phyloP scores from a whole-genome alignment of 1,140 invertebrate genomes.

The Hyles vespertilio region DNA sequence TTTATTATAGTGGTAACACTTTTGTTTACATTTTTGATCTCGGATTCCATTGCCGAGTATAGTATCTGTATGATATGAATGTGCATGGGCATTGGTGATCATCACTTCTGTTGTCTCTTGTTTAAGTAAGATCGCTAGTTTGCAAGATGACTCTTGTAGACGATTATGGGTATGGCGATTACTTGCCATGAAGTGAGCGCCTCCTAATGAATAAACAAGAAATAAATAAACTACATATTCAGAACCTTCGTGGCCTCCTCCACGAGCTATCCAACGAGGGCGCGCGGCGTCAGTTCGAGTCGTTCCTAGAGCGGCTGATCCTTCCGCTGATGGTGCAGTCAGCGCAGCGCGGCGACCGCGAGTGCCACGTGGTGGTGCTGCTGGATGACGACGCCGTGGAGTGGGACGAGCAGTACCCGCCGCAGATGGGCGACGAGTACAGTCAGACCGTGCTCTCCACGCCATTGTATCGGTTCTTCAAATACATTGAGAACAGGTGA shows the following conservation, averaged over 20 bases:
- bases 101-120: too few relatives aligned
- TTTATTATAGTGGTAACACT: too few relatives aligned
- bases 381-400: slow-evolving; percentile 98
- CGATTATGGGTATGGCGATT: too few relatives aligned
- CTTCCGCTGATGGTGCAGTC: slow-evolving; percentile 96
- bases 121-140: too few relatives aligned
- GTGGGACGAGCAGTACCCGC: slow-evolving; percentile 99
- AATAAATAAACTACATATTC: background rate
- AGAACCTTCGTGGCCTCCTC: slow-evolving; percentile 89
- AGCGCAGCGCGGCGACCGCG: slow-evolving; percentile 91
- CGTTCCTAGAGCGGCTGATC: slow-evolving; percentile 96
- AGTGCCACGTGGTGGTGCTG: slow-evolving; percentile 96
- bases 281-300: slow-evolving; percentile 96
- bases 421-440: slow-evolving; percentile 99
- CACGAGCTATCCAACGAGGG: slow-evolving; percentile 99
- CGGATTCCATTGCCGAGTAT: too few relatives aligned
- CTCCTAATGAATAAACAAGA: too few relatives aligned
- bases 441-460: slow-evolving; percentile 92
- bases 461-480: slow-evolving; percentile 98
- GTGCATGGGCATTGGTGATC: too few relatives aligned
- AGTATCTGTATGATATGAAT: too few relatives aligned
- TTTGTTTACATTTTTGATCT: too few relatives aligned
- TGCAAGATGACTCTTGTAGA: too few relatives aligned
- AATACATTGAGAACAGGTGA: slow-evolving; percentile 97
- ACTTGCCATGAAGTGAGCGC: too few relatives aligned